phyloP scores from a whole-genome alignment of 2,113 vertebrate species.

The Alouatta palliata region DNA sequence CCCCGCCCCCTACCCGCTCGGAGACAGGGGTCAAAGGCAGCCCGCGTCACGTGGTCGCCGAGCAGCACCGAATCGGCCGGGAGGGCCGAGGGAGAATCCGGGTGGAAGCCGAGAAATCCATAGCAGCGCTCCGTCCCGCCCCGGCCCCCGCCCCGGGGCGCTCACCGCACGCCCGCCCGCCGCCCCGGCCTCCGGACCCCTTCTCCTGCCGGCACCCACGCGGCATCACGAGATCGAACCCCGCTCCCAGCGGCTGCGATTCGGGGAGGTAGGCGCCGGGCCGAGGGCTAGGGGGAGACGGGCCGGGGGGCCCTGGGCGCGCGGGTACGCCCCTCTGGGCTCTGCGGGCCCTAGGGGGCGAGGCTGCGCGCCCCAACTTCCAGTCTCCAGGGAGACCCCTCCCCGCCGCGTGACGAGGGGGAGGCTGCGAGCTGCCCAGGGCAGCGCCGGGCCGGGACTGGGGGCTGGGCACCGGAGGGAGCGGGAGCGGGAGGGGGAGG shows the following conservation, averaged over 20 bases:
- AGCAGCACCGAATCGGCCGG: conserved; percentile 76
- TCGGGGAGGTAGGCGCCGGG: conserved; percentile 45
- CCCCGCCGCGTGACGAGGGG: neutral
- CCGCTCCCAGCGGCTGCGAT: neutral
- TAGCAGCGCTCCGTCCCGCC: conserved; percentile 67
- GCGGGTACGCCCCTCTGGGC: conserved; percentile 32
- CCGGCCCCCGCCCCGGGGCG: conserved; percentile 64
- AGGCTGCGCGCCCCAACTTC: conserved; percentile 24
- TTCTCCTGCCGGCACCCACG: neutral
- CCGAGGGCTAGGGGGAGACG: neutral
- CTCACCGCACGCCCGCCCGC: neutral
- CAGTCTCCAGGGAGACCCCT: neutral
- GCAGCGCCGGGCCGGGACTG: conserved; percentile 8
- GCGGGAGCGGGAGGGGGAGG: neutral
- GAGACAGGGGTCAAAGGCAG: conserved; percentile 77
- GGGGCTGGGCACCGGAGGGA: conserved; percentile 57
- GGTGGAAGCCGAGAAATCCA: conserved; percentile 67
- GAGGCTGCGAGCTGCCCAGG: neutral
- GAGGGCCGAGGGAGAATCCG: conserved; percentile 74
- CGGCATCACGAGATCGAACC: conserved; percentile 35
- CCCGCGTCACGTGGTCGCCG: conserved; percentile 77
- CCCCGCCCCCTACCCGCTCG: conserved; percentile 71
- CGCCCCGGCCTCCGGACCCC: neutral
- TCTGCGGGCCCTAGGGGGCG: neutral
- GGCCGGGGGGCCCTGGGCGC: neutral